Percentiles rank a stretch among this genome's conserved stretches.
phyloP scores from a whole-genome alignment of 2,888 invertebrate species.

The Ophion slaviceki region DNA sequence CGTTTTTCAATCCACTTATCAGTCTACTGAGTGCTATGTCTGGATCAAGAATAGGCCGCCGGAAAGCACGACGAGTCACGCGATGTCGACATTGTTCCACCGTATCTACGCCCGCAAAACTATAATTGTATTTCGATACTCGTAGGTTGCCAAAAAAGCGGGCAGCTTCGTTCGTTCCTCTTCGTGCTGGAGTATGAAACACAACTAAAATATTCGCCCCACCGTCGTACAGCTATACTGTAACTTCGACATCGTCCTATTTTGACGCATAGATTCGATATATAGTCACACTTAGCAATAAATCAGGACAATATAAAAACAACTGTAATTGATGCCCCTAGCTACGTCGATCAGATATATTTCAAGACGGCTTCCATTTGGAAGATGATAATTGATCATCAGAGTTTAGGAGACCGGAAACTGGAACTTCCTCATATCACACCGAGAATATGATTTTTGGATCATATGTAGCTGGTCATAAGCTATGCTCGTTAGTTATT shows the following conservation, averaged over 20 bases:
- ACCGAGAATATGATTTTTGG: too few species aligned
- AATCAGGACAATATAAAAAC: too few species aligned
- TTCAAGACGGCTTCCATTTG: too few species aligned
- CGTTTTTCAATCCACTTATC: background rate
- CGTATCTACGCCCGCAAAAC: background rate
- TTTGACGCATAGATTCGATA: too few species aligned
- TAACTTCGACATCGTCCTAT: background rate
- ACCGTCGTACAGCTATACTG: background rate
- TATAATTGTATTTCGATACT: slow-evolving; percentile 29
- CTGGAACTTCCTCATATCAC: too few species aligned
- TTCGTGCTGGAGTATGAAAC: background rate
- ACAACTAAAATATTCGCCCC: background rate
- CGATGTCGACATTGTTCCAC: slow-evolving; percentile 58
- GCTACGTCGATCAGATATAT: too few species aligned
- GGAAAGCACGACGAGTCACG: slow-evolving; percentile 65
- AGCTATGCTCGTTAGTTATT: too few species aligned
- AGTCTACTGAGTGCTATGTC: slow-evolving; percentile 26
- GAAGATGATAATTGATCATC: too few species aligned
- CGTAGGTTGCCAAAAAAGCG: slow-evolving; percentile 23
- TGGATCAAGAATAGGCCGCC: slow-evolving; percentile 59
- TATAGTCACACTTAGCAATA: too few species aligned
- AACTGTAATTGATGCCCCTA: too few species aligned
- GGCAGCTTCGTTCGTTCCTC: background rate
- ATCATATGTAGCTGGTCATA: too few species aligned
- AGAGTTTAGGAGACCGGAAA: too few species aligned